Conservation (phyloP, 2,888 invertebrate genomes). For the Ypsolopha scabrella region DNA sequence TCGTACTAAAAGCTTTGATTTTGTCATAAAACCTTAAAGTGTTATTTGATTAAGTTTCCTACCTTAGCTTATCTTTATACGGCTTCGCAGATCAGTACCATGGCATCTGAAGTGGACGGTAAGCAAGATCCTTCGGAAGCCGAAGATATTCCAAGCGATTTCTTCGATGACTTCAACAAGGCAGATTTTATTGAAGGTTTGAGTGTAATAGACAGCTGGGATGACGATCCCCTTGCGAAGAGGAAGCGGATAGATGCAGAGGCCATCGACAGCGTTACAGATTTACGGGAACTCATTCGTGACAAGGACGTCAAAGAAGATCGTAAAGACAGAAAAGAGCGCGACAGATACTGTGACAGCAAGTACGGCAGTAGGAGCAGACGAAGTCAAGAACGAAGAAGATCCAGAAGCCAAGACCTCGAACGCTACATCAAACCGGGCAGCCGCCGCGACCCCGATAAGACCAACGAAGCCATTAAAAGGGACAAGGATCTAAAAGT, state of each 20-base stretch:
- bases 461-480: conserved; percentile 55
- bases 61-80: no score
- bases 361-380: not conserved
- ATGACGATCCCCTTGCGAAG: conserved; percentile 24
- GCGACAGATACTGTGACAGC: not conserved
- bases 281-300: conserved; percentile 38
- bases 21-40: no score
- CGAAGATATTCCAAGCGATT: conserved; percentile 60
- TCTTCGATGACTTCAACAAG: conserved; percentile 57
- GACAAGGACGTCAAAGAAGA: not conserved
- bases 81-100: no score
- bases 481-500: conserved; percentile 58
- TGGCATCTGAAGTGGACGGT: no score
- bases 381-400: not conserved
- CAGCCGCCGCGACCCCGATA: conserved; percentile 52
- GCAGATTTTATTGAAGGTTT: conserved; percentile 60
- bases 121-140: conserved; percentile 16
- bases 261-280: conserved; percentile 30
- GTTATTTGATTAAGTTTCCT: no score
- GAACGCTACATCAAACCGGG: conserved; percentile 51
- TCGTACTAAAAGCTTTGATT: no score
- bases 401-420: conserved; percentile 10
- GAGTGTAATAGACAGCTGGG: conserved; percentile 60
- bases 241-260: conserved; percentile 23
- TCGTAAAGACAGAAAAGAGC: conserved; percentile 4